Conservation (phyloP, 2,888 invertebrate species). For the Kuschelorhynchus macadamiae region DNA sequence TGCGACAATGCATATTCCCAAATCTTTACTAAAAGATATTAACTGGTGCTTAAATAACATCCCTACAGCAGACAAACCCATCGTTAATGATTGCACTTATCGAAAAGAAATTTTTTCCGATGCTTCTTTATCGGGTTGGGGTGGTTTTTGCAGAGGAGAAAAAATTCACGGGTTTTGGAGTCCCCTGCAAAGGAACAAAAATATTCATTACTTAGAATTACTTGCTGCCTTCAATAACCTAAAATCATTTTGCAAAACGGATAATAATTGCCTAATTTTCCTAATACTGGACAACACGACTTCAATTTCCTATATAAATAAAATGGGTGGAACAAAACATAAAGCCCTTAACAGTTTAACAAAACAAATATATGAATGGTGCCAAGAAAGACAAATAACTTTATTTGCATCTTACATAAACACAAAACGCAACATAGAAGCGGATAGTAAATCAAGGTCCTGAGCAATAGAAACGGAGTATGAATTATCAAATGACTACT, state of each 20-base stretch:
- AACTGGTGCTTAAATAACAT: constrained; percentile 6
- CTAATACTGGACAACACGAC: constrained; percentile 33
- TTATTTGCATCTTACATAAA: constrained; percentile 23
- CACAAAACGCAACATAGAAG: constrained; percentile 19
- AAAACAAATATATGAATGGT: constrained; percentile 49
- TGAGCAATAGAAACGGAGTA: constrained; percentile 22
- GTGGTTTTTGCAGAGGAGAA: constrained; percentile 10
- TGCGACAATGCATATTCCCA: background rate
- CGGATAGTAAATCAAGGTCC: constrained; percentile 28
- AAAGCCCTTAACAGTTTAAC: constrained; percentile 46
- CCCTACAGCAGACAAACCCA: background rate
- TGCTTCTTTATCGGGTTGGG: constrained; percentile 23
- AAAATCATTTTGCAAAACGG: background rate
- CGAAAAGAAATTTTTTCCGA: constrained; percentile 4
- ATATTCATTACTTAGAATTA: background rate
- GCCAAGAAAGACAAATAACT: constrained; percentile 23
- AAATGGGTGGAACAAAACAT: constrained; percentile 43
- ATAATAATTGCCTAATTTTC: constrained; percentile 14
- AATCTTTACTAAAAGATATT: background rate
- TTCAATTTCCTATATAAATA: constrained; percentile 16
- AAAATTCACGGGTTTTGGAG: constrained; percentile 17
- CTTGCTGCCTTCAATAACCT: constrained; percentile 6
- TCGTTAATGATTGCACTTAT: background rate
- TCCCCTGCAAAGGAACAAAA: background rate
- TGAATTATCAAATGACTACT: background rate